phyloP scores from a whole-genome alignment of 2,888 invertebrate species.

The Philonicus albiceps region DNA sequence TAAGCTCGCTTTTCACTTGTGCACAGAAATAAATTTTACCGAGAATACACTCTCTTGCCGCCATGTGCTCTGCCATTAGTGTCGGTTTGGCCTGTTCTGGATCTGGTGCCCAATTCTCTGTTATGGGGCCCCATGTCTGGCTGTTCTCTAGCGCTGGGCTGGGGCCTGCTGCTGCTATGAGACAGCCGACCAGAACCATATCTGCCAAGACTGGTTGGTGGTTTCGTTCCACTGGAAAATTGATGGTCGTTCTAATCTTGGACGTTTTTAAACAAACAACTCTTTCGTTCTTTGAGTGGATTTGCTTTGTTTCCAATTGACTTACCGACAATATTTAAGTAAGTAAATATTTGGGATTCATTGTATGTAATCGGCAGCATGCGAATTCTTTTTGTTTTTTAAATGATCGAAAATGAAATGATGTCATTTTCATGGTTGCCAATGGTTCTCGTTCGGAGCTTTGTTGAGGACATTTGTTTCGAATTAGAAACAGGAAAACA shows the following conservation, averaged over 20 bases:
- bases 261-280: background rate
- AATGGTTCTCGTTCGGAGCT: background rate
- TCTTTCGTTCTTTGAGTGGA: background rate
- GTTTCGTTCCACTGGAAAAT: background rate
- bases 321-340: background rate
- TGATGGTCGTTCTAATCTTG: background rate
- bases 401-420: background rate
- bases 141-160: too few relatives aligned
- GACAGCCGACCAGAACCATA: background rate
- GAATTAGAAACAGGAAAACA: background rate
- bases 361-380: background rate
- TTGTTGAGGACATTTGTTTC: background rate
- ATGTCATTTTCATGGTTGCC: background rate
- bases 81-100: background rate
- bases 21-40: background rate
- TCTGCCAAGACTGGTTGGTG: background rate
- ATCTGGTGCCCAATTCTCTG: background rate
- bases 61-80: background rate
- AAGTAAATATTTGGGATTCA: background rate
- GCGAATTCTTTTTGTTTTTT: background rate
- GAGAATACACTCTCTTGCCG: background rate
- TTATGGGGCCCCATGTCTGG: background rate
- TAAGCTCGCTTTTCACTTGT: background rate
- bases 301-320: background rate
- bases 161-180: background rate